A percentile compares a stretch with the other conserved stretches of the same genome.
These are phyloP conservation scores for Isurus oxyrinchus DNA, from an alignment of 2,113 vertebrate genomes.

Conservation along the genomic window DNA sequence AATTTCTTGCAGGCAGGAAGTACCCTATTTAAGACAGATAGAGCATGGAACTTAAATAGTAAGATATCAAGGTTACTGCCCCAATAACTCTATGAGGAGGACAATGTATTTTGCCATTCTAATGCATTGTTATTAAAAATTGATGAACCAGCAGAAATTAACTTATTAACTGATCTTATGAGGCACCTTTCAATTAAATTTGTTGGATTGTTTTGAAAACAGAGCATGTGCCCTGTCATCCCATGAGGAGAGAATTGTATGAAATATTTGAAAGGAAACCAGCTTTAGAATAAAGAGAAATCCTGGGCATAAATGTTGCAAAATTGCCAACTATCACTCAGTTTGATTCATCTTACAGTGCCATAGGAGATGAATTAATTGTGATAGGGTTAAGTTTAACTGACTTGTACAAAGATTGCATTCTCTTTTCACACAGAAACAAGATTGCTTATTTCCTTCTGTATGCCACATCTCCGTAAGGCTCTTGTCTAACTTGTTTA, in stretches of 20 bases:
- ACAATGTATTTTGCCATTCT: background rate
- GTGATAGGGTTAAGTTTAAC: background rate
- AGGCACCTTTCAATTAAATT: background rate
- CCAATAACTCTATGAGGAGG: background rate
- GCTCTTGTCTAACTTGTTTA: background rate
- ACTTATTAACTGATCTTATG: background rate
- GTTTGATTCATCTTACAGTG: background rate
- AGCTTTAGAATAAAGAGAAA: background rate
- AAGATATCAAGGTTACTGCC: background rate
- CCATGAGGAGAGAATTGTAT: background rate
- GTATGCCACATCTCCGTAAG: background rate
- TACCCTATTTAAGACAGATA: background rate
- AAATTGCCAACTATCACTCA: background rate
- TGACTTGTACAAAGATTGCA: background rate
- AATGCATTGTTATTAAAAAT: background rate
- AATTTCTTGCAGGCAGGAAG: background rate
- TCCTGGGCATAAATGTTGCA: background rate
- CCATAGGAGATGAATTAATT: background rate
- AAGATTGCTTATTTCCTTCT: background rate
- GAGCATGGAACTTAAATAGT: background rate
- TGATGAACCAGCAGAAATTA: background rate
- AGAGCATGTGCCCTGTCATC: background rate
- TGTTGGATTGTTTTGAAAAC: background rate
- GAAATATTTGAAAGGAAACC: background rate
- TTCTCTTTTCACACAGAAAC: background rate